Evolutionary conservation across 1,140 invertebrate genomes (phyloP).

Genomic region (Hylaeus volcanicus): DNA sequence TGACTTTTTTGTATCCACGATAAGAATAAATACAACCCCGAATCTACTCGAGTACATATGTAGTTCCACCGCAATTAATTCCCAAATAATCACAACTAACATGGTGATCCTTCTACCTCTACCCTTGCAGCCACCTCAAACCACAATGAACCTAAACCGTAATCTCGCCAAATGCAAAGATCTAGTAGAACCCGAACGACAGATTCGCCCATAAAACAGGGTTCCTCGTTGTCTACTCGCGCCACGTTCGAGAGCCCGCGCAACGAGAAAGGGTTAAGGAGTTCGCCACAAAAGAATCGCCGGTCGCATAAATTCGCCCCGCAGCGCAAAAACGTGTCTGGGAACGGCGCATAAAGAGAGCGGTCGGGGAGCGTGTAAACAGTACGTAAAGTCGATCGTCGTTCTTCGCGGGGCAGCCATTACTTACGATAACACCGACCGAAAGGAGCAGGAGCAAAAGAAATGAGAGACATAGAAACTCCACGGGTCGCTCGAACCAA

Average conservation of each 20-base stretch:
- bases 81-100: too few species aligned
- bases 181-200: too few species aligned
- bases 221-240: background rate
- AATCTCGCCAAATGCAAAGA: too few species aligned
- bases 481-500: background rate
- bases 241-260: background rate
- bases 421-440: conserved; percentile 29
- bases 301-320: conserved; percentile 7
- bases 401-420: conserved; percentile 11
- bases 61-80: too few species aligned
- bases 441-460: background rate
- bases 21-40: too few species aligned
- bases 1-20: too few species aligned
- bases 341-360: conserved; percentile 9
- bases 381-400: conserved; percentile 25
- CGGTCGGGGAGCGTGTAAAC: conserved; percentile 21
- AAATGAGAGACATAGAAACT: background rate
- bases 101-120: too few species aligned
- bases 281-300: background rate
- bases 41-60: too few species aligned
- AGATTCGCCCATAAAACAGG: background rate
- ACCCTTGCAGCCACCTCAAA: too few species aligned
- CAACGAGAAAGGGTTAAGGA: background rate
- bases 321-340: background rate
- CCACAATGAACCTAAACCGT: too few species aligned